Evolutionary conservation across 2,888 invertebrate species (phyloP), one percentile per base, ranked within the genome.

Genomic region (Craniophora ligustri): DNA sequence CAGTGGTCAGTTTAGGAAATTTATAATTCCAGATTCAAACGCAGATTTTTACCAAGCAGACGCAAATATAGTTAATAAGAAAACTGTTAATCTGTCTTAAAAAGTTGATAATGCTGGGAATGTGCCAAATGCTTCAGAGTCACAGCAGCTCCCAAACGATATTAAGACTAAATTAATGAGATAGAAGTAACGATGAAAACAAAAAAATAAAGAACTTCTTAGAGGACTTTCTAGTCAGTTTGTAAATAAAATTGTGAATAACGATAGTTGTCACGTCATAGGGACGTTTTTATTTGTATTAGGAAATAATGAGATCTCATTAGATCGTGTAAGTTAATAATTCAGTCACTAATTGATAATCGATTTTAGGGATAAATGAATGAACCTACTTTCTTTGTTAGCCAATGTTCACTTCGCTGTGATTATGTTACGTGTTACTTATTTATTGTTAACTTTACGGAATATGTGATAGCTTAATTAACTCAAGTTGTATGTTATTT

Each of bases 171-270:
- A 84, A 70, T 56, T 86, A 85, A 77, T 84, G 82, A 81, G 76
- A 84, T 88, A 87, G 79, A 78, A 77, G 76, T 83, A 81, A 81
- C 69, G 75, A 77, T 80, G 78, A 84, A 84, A 87, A 87, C 82
- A 86, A 84, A 80, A 81, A 78, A 44, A 60, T 50, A 57, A 82
- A 74, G 70, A 86, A 86, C 82, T 90, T 88, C 84, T 85, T 87
- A 89, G 86, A 87, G 88, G 87, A 86, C 84, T 82, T 85, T 87
- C 92, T 92, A 93, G 92, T 93, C 92, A 92, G 86, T 89, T 88
- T 92, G 92, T 92, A 93, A 87, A 92, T 92, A 93, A 85, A 77
- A 88, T 85, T 93, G 92, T 93, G 92, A 93, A 92, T 93, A 93
- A 78, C 68, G 67, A 86, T 91, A 91, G 88, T 88, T 85, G 87